A percentile compares a stretch with the other conserved stretches of the same genome.
phyloP scores from a whole-genome alignment of 2,113 vertebrate species.

The Neoarius graeffei region DNA sequence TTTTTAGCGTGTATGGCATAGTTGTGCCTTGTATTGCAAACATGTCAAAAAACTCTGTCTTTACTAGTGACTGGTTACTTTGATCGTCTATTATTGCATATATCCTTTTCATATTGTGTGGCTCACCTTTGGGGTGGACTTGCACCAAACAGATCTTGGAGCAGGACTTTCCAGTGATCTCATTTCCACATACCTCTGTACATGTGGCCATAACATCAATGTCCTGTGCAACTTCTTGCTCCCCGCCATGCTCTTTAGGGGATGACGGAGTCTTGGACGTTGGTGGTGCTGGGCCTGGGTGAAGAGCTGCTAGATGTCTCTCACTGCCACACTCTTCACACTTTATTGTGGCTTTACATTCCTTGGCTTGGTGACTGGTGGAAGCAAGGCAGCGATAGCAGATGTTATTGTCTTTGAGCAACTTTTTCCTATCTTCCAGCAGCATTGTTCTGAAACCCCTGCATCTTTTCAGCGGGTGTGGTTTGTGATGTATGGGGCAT shows the following conservation, averaged over 20 bases:
- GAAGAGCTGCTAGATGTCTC: background rate
- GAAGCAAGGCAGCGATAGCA: slow-evolving; percentile 9
- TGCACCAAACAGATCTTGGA: slow-evolving; percentile 12
- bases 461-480: slow-evolving; percentile 1
- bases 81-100: slow-evolving; percentile 7
- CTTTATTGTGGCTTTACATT: background rate
- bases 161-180: background rate
- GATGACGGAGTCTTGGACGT: background rate
- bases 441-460: background rate
- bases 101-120: background rate
- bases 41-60: slow-evolving; percentile 1
- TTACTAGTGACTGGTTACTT: slow-evolving; percentile 1
- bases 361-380: background rate
- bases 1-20: no score
- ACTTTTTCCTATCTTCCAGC: slow-evolving; percentile 5
- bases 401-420: slow-evolving; percentile 2
- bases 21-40: background rate
- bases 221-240: no score
- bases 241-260: background rate
- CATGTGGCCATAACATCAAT: background rate
- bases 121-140: background rate
- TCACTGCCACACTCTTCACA: background rate
- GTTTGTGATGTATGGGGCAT: slow-evolving; percentile 5
- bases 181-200: slow-evolving; percentile 8
- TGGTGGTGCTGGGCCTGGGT: background rate